phyloP scores from a whole-genome alignment of 2,113 vertebrate genomes.

The Aegotheles bennettii region DNA sequence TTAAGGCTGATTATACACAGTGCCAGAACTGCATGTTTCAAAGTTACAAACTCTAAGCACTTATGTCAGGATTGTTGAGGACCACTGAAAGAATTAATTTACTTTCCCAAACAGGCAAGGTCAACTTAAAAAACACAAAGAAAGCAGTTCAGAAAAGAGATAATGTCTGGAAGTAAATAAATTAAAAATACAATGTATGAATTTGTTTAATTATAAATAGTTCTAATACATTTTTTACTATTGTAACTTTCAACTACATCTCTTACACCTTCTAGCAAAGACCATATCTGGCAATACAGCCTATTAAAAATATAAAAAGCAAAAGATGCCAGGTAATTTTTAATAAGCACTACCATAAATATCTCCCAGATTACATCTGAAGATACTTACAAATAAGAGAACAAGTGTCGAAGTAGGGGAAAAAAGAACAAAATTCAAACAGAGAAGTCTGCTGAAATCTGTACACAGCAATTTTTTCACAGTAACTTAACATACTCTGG shows the following conservation, averaged over 20 bases:
- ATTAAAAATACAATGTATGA: slow-evolving; percentile 70
- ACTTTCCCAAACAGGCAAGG: not conserved
- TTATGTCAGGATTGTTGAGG: not conserved
- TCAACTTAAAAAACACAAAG: not conserved
- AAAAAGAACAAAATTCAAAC: not conserved
- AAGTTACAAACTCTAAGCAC: not conserved
- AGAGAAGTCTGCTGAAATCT: not conserved
- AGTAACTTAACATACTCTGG: slow-evolving; percentile 31
- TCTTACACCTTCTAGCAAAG: slow-evolving; percentile 26
- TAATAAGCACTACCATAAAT: slow-evolving; percentile 11
- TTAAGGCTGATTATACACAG: not conserved
- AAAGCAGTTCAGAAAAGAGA: slow-evolving; percentile 8
- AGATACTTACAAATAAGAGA: slow-evolving; percentile 40
- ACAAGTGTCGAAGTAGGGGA: not conserved
- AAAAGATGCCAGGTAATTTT: slow-evolving; percentile 19
- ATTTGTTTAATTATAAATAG: slow-evolving; percentile 71
- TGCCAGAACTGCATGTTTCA: not conserved
- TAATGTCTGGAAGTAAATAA: slow-evolving; percentile 64
- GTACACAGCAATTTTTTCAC: not conserved
- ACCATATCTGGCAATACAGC: not conserved
- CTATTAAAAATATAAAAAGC: slow-evolving; percentile 26
- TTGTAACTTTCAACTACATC: slow-evolving; percentile 35
- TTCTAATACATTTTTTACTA: slow-evolving; percentile 52
- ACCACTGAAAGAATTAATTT: not conserved
- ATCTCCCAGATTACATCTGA: slow-evolving; percentile 29